Base-by-base conservation (phyloP, 2,888 invertebrate species). In the Eupithecia subfuscata region DNA sequence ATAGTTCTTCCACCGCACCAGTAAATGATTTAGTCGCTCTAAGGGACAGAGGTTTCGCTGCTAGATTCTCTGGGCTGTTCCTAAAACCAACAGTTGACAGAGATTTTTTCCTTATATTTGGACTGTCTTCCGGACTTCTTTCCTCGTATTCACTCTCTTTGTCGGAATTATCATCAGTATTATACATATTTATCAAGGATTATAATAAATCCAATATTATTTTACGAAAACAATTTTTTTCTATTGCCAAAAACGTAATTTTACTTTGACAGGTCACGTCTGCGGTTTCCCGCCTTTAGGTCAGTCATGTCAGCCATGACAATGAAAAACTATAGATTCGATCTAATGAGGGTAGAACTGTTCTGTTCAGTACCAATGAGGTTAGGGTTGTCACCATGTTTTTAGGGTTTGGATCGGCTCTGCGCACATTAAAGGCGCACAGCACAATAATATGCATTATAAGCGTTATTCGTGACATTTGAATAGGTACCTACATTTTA, bases 21-120 rank as follows among this genome's bases (percentile, higher is more conserved):
- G 94, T 93, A 72, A 94, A 92, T 14, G 95, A 95, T 80, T 94
- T 94, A 18, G 95, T 94, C 40, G 94, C 92, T 12, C 95, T 88
- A 40, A 94, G 83, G n/a, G 90, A 88, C 73, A 92, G 82, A 1
- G 94, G 94, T 69, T 91, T 85, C 11, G 88, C 90, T 79, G 86
- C 90, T 80, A 89, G 90, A 78, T 91, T 91, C 40, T 93, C 94
- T 2, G 85, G 79, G 70, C 84, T 90, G 75, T 88, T 93, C 78
- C 91, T 86, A 73, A 94, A 95, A 30, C 92, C 94, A 14, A 92
- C 91, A 5, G 93, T 90, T 0, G 95, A 95, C 69, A 94, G 76
- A 3, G 93, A 95, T 82, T 94, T 94, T 80, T 93, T 94, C 25
- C 90, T 93, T 48, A 94, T 85, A 82, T 87, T 92, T 4, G 90